Evolutionary conservation across 2,888 invertebrate species (phyloP), one percentile per base, ranked within the genome.

Genomic region (Podotricha telesiphe): DNA sequence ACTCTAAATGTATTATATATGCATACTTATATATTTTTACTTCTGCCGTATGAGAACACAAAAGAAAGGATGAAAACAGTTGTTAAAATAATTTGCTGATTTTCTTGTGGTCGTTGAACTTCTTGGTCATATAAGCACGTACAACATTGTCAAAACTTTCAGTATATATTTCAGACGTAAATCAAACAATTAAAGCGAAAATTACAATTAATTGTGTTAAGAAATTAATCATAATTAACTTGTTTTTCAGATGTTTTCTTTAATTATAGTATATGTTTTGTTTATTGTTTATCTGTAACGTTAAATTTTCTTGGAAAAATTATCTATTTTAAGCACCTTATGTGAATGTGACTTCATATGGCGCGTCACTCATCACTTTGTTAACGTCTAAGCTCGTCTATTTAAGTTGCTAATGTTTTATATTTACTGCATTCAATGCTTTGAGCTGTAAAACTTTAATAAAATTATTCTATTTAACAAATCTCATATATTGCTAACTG

Each of bases 281-380:
- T 6, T 37, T 37, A 7, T 59, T 42, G n/a, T n/a, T n/a, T n/a
- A n/a, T n/a, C n/a, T n/a, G n/a, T 22, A 45, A 45, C 11, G n/a
- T 45, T 8, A 5, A 22, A 11, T 45, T 59, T 59, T 59, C 45
- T n/a, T 22, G 13, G 45, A 42, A 28, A 59, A 45, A 45, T 1
- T 0, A 22, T 59, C 45, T 59, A 59, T 59, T 59, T 59, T 59
- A 19, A 45, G 45, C 22, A 59, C 22, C 59, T 45, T 45, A 10
- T 45, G 45, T 45, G 22, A 45, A n/a, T 59, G 22, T 59, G 45
- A 45, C 22, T 22, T 45, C 59, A 59, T 42, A 59, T 59, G 22
- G 22, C 17, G 45, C n/a, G 42, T 59, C 45, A 59, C 59, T 59
- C 45, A 45, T 45, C 45, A 22, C 11, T 20, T 22, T 59, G 20